Percentiles rank a stretch among this genome's conserved stretches.
Evolutionary conservation across 92 coral and sea anemone genomes (phyloP).

Genomic region (Plumapathes pennacea): DNA sequence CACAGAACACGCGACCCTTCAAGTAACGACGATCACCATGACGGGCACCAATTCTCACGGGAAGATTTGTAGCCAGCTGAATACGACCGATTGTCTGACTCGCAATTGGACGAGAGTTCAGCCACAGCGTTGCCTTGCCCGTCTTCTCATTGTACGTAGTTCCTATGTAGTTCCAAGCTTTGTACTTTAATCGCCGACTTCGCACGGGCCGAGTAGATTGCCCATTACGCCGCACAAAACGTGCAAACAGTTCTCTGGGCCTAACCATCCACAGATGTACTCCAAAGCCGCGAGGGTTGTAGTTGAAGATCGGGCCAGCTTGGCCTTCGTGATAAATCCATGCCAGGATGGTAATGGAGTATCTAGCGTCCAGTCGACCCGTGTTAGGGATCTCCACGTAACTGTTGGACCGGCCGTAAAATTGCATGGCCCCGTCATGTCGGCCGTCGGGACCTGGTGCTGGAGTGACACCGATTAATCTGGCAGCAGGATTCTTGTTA

Average conservation of each 20-base stretch:
- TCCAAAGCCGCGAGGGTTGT: constrained; percentile 58
- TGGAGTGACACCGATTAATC: constrained; percentile 37
- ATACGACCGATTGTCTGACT: constrained; percentile 49
- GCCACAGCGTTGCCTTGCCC: constrained; percentile 60
- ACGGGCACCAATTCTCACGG: constrained; percentile 64
- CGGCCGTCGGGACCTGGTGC: constrained; percentile 85
- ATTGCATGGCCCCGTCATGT: constrained; percentile 55
- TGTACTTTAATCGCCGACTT: constrained; percentile 43
- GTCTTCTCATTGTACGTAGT: constrained; percentile 60
- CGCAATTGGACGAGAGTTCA: constrained; percentile 54
- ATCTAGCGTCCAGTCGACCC: constrained; percentile 68
- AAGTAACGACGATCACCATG: constrained; percentile 57
- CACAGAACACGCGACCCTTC: constrained; percentile 62
- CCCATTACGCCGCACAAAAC: constrained; percentile 52
- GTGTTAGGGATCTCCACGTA: constrained; percentile 74
- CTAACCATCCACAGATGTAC: constrained; percentile 76
- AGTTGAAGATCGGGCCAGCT: constrained; percentile 83
- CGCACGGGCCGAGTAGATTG: constrained; percentile 44
- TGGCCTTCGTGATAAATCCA: constrained; percentile 78
- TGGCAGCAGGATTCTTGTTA: constrained; percentile 52
- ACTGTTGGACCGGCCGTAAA: constrained; percentile 60
- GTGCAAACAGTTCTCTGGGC: constrained; percentile 64
- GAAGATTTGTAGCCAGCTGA: constrained; percentile 62
- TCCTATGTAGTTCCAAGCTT: constrained; percentile 84
- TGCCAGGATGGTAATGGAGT: constrained; percentile 74